These are phyloP conservation scores for Rhea pennata DNA, from an alignment of 2,113 vertebrate species.

Conservation along the genomic window DNA sequence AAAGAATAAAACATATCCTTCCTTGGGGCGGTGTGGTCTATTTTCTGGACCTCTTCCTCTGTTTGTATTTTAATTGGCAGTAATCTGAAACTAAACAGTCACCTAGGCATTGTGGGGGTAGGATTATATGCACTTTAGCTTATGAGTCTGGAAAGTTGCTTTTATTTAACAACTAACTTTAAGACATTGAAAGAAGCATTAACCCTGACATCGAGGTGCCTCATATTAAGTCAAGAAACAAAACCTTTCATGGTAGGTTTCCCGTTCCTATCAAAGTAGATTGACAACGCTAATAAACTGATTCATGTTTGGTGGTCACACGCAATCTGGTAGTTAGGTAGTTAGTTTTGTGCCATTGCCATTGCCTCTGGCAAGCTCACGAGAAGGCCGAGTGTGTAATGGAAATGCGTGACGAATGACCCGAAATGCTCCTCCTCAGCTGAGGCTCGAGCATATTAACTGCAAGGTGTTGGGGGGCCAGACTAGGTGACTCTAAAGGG, in stretches of 20 bases:
- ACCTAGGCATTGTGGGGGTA: neutral
- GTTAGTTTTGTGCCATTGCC: neutral
- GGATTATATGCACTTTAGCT: neutral
- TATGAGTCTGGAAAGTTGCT: neutral
- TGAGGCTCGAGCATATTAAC: neutral
- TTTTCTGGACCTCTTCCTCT: neutral
- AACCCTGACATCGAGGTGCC: neutral
- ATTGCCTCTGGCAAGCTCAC: neutral
- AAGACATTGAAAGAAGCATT: neutral
- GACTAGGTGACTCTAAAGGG: neutral
- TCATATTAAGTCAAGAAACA: neutral
- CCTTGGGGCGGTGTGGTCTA: neutral
- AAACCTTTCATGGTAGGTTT: neutral
- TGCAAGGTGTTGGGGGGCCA: neutral
- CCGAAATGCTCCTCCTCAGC: accelerated
- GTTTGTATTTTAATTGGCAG: slow-evolving; percentile 19
- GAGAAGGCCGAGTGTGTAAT: accelerated
- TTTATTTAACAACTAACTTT: neutral
- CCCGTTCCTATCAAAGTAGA: neutral
- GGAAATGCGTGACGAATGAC: neutral
- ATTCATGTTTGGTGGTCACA: neutral
- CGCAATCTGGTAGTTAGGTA: neutral
- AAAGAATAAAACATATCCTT: neutral
- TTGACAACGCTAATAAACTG: neutral
- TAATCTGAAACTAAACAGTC: slow-evolving; percentile 1